Evolutionary conservation across 2,888 invertebrate species (phyloP).

Genomic region (Gisinianus flammeolus): DNA sequence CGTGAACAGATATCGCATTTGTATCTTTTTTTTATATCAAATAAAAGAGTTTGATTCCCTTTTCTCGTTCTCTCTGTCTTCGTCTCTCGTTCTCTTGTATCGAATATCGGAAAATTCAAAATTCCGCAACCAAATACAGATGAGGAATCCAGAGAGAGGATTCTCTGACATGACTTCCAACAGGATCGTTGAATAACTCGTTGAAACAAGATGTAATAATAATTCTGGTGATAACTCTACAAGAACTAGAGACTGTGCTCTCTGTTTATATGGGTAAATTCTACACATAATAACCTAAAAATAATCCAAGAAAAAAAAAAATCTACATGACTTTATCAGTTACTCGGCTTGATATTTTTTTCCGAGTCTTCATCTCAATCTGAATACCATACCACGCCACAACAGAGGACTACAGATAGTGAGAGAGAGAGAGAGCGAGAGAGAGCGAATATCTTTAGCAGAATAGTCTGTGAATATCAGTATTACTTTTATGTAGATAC

Average conservation of each 20-base stretch:
- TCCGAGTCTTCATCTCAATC: neutral
- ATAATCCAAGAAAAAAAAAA: neutral
- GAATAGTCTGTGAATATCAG: neutral
- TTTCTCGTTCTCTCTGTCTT: too few species aligned
- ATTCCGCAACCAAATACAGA: neutral
- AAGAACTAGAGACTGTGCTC: neutral
- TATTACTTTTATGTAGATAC: neutral
- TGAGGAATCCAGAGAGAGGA: neutral
- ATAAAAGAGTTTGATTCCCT: too few species aligned
- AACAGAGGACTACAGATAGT: neutral
- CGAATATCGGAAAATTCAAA: neutral
- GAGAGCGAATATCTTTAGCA: neutral
- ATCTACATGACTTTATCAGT: neutral
- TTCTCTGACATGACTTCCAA: neutral
- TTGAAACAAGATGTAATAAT: neutral
- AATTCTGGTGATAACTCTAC: neutral
- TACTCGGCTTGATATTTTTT: neutral
- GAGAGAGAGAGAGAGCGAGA: neutral
- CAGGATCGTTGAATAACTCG: neutral
- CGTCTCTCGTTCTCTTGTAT: neutral
- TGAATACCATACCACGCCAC: neutral
- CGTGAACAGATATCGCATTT: too few species aligned
- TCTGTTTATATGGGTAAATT: neutral
- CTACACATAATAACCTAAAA: neutral
- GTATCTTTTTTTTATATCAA: too few species aligned